phyloP scores from a whole-genome alignment of 2,888 invertebrate genomes.

The Oscheius sp. region DNA sequence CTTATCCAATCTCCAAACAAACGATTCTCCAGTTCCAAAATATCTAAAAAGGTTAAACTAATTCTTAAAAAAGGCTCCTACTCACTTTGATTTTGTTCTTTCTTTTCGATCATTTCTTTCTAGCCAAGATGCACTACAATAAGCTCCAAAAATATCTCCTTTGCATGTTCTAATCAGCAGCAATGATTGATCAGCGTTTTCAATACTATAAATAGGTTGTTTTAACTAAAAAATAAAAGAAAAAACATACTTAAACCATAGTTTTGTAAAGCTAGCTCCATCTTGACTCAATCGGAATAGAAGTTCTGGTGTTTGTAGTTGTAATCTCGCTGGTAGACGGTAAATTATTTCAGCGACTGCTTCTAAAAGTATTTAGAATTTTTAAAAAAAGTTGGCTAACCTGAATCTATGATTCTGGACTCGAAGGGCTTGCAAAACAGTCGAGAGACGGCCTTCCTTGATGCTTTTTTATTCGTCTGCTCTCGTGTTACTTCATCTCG shows the following conservation, averaged over 20 bases:
- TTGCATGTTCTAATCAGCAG: conserved; percentile 59
- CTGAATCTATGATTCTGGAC: conserved; percentile 51
- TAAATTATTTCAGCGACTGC: conserved; percentile 62
- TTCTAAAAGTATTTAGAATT: conserved; percentile 35
- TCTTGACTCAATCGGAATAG: conserved; percentile 65
- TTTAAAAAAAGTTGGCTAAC: neutral
- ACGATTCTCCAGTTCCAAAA: conserved; percentile 66
- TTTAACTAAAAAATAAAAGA: neutral
- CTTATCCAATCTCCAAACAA: conserved; percentile 60
- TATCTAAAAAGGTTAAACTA: conserved; percentile 35
- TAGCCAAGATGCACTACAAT: conserved; percentile 62
- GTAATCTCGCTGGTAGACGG: conserved; percentile 61
- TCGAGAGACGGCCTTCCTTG: conserved; percentile 10
- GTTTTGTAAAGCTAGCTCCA: conserved; percentile 66
- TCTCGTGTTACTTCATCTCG: conserved; percentile 47
- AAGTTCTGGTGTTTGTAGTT: conserved; percentile 62
- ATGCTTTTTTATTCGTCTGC: conserved; percentile 32
- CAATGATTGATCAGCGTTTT: conserved; percentile 63
- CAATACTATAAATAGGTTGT: conserved; percentile 58
- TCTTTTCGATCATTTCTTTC: conserved; percentile 65
- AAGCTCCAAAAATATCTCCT: conserved; percentile 66
- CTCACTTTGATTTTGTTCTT: conserved; percentile 53
- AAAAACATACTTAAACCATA: conserved; percentile 61
- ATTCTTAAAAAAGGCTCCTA: neutral
- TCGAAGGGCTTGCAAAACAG: conserved; percentile 39